These are phyloP conservation scores for Pterostichus madidus DNA, from an alignment of 2,888 invertebrate species.

Conservation along the genomic window DNA sequence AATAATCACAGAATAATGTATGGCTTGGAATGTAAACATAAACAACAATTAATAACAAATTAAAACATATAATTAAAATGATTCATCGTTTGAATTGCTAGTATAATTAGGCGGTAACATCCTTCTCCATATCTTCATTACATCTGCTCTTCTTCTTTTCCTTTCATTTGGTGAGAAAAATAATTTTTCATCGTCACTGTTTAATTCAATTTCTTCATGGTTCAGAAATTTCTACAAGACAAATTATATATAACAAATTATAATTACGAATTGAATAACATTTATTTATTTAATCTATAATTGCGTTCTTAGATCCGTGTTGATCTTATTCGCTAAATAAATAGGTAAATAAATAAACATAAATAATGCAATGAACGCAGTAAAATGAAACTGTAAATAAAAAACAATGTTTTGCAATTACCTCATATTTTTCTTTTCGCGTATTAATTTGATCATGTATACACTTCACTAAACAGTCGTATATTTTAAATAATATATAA, in stretches of 20 bases:
- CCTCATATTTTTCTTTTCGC: constrained; percentile 37
- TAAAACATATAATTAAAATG: neutral
- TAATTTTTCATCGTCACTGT: constrained; percentile 60
- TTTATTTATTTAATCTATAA: too few species aligned
- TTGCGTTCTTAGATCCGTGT: too few species aligned
- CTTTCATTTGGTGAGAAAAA: constrained; percentile 51
- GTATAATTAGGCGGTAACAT: constrained; percentile 30
- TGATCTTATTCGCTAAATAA: neutral
- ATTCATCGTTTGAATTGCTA: neutral
- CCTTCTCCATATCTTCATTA: constrained; percentile 46
- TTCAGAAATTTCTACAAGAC: constrained; percentile 51
- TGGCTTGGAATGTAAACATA: neutral
- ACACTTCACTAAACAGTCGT: constrained; percentile 14
- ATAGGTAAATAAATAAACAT: constrained; percentile 8
- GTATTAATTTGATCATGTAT: constrained; percentile 18
- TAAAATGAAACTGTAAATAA: too few species aligned
- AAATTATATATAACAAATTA: neutral
- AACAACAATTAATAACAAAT: constrained; percentile 11
- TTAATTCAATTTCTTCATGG: constrained; percentile 49
- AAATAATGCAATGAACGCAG: neutral
- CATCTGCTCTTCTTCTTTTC: constrained; percentile 10
- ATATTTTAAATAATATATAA: constrained; percentile 17
- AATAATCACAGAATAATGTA: neutral
- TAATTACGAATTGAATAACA: neutral
- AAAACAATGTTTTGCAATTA: neutral